phyloP scores from a whole-genome alignment of 2,888 invertebrate species.

The Amitus sp. region DNA sequence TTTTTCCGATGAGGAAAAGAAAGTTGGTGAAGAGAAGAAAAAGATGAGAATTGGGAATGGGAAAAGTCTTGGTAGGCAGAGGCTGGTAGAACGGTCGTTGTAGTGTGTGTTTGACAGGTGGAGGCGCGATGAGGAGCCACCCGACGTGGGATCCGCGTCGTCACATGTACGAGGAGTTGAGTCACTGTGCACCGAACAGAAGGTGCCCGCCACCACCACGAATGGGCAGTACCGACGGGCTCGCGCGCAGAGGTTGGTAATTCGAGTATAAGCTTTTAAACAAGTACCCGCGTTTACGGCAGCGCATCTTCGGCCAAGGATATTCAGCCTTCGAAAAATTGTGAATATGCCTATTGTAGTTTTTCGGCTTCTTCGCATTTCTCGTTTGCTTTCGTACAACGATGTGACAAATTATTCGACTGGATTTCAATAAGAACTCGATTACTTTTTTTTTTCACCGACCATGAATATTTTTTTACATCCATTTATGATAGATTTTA shows the following conservation, averaged over 20 bases:
- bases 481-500: too few species aligned
- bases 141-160: constrained; percentile 92
- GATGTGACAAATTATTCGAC: not conserved
- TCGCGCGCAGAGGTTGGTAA: constrained; percentile 64
- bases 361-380: constrained; percentile 5
- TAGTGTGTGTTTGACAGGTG: constrained; percentile 64
- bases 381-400: too few species aligned
- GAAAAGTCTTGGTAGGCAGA: constrained; percentile 57
- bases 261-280: constrained; percentile 33
- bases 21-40: not conserved
- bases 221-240: constrained; percentile 69
- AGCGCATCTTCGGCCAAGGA: constrained; percentile 36
- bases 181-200: constrained; percentile 69
- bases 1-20: too few species aligned
- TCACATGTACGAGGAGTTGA: constrained; percentile 90
- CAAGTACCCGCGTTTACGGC: constrained; percentile 26
- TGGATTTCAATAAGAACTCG: too few species aligned
- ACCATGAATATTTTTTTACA: too few species aligned
- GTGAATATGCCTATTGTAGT: constrained; percentile 25
- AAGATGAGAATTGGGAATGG: constrained; percentile 9
- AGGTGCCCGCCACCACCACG: constrained; percentile 68
- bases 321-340: constrained; percentile 27
- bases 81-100: constrained; percentile 61
- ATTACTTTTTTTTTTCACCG: too few species aligned
- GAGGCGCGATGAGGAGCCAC: constrained; percentile 69